Evolutionary conservation across 2,888 invertebrate species (phyloP), one percentile per base, ranked within the genome.

Genomic region (Penaeus monodon): DNA sequence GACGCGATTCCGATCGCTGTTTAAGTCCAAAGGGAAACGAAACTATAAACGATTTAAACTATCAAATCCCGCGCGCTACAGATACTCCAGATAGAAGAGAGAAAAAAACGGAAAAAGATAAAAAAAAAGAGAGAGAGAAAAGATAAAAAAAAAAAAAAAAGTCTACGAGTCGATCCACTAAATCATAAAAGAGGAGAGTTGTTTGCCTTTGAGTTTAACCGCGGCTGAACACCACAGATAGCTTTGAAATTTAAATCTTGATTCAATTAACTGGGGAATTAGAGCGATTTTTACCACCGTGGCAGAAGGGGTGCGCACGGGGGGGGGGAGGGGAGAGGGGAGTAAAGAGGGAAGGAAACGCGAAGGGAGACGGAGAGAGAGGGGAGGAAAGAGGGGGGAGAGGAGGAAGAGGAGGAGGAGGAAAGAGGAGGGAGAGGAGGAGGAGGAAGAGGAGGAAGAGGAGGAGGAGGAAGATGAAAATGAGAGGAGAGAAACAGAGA

Each of bases 401-500:
- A 7, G 27, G 4, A 74, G 73, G 63, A 38, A 29, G n/a, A 33
- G 63, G 29, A 12, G 63, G 63, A 64, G 64, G 38, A 24, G n/a
- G 63, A 10, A 27, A 65, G 49, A n/a, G 49, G 1, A 70, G 33
- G n/a, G 33, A n/a, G 29, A 2, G 24, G 38, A 38, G 81, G 83
- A 85, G 49, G 88, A 90, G 90, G 90, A 90, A 90, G 91, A 91
- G 89, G 90, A 90, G 89, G 88, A 91, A 64, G 20, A 80, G 33
- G 63, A 91, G 90, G 90, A 91, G 91, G 91, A 91, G 91, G 91
- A 91, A 91, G 91, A 91, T 84, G 90, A 70, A 88, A 70, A 90
- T 86, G 88, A 90, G 89, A 91, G 91, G 91, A 91, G 91, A 91
- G 91, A 91, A 91, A 90, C 91, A 91, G 90, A 83, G 89, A 91